Evolutionary conservation across 2,888 invertebrate genomes (phyloP).

Genomic region (Phengaris arion): DNA sequence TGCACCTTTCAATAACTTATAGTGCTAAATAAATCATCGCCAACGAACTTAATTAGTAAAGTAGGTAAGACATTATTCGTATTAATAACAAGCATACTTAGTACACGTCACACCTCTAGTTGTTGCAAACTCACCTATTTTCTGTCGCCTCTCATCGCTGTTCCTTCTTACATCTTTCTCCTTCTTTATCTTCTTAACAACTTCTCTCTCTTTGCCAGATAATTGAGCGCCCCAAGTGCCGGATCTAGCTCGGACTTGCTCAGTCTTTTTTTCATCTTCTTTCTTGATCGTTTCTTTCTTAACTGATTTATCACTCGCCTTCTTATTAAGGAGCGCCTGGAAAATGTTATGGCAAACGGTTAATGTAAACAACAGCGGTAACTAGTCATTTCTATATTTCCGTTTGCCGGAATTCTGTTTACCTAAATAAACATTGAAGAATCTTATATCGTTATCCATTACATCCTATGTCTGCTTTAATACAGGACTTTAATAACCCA

Average conservation of each 20-base stretch:
- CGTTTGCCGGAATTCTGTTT: not conserved
- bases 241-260: slow-evolving; percentile 76
- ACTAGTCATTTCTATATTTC: not conserved
- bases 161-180: slow-evolving; percentile 58
- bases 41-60: too few species aligned
- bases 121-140: slow-evolving; percentile 54
- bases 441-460: not conserved
- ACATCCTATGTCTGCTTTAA: too few species aligned
- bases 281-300: slow-evolving; percentile 32
- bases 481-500: too few species aligned
- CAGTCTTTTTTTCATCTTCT: slow-evolving; percentile 37
- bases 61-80: too few species aligned
- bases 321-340: slow-evolving; percentile 39
- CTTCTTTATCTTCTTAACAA: slow-evolving; percentile 48
- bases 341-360: not conserved
- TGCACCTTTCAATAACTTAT: too few species aligned
- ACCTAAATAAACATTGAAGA: not conserved
- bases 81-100: too few species aligned
- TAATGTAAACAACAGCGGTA: slow-evolving; percentile 4
- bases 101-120: too few species aligned
- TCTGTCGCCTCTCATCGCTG: slow-evolving; percentile 64
- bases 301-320: slow-evolving; percentile 30
- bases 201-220: slow-evolving; percentile 52
- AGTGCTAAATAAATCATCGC: too few species aligned
- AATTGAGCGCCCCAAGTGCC: slow-evolving; percentile 80